phyloP scores from a whole-genome alignment of 2,797 vertebrate genomes.

The Melopsittacus undulatus region DNA sequence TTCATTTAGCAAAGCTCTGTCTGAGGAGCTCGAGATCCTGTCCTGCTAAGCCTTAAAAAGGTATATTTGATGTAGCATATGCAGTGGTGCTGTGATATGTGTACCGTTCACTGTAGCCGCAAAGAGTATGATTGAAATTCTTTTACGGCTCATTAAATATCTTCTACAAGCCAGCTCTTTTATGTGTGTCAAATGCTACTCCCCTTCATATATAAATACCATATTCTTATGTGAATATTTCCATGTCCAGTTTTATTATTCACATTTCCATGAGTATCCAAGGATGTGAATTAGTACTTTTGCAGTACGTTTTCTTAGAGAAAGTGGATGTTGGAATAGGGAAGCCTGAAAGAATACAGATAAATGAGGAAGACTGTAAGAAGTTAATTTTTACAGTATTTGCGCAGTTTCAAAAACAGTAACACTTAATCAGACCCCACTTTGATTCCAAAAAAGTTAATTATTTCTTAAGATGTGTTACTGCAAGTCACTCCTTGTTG shows the following conservation, averaged over 20 bases:
- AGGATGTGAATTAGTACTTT: slow-evolving; percentile 23
- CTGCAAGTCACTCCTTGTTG: background rate
- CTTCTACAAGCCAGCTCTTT: background rate
- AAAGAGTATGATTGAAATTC: slow-evolving; percentile 19
- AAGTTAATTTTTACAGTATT: background rate
- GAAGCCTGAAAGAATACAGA: background rate
- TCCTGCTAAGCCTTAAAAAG: background rate
- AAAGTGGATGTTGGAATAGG: background rate
- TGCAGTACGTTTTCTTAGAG: background rate
- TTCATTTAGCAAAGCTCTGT: background rate
- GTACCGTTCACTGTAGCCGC: background rate
- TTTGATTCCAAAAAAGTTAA: background rate
- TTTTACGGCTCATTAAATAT: slow-evolving; percentile 44
- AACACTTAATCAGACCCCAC: background rate
- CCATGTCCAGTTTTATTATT: slow-evolving; percentile 29
- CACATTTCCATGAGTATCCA: slow-evolving; percentile 20
- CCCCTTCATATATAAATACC: background rate
- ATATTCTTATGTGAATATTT: slow-evolving; percentile 47
- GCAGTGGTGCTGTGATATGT: background rate
- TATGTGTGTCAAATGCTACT: slow-evolving; percentile 22
- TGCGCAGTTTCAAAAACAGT: background rate
- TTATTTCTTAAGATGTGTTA: background rate
- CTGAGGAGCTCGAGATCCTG: background rate
- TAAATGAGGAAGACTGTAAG: background rate
- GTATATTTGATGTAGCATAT: background rate